Evolutionary conservation across 2,888 invertebrate species (phyloP).

Genomic region (Drosophila ustulata): DNA sequence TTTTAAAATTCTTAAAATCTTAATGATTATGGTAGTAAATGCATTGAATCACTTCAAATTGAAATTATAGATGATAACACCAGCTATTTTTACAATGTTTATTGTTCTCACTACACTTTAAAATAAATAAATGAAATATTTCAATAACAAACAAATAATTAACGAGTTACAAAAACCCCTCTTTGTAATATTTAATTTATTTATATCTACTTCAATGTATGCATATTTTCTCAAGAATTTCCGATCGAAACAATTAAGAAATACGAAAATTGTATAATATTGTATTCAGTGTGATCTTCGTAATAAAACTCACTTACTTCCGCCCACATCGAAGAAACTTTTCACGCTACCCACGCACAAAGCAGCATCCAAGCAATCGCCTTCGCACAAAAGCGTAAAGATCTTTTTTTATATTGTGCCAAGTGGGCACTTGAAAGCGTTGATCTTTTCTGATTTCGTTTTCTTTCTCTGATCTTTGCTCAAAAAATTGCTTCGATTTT

Average conservation of each 20-base stretch:
- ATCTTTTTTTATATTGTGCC: slow-evolving; percentile 67
- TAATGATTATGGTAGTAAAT: too few species aligned
- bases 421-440: slow-evolving; percentile 78
- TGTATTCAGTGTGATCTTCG: background rate
- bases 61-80: too few species aligned
- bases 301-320: background rate
- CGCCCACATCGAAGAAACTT: slow-evolving; percentile 31
- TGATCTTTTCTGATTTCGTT: slow-evolving; percentile 69
- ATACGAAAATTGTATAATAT: background rate
- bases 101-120: too few species aligned
- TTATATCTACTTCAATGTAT: too few species aligned
- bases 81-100: too few species aligned
- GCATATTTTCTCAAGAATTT: too few species aligned
- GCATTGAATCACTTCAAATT: too few species aligned
- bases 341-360: slow-evolving; percentile 39
- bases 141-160: too few species aligned
- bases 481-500: slow-evolving; percentile 75
- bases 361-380: slow-evolving; percentile 19
- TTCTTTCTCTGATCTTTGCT: slow-evolving; percentile 62
- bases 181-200: too few species aligned
- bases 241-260: background rate
- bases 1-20: too few species aligned
- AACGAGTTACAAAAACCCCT: too few species aligned
- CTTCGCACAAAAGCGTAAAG: slow-evolving; percentile 57
- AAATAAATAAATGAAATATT: too few species aligned